Conservation (phyloP, 2,888 invertebrate species). For the Glyphotaelius pellucidus region DNA sequence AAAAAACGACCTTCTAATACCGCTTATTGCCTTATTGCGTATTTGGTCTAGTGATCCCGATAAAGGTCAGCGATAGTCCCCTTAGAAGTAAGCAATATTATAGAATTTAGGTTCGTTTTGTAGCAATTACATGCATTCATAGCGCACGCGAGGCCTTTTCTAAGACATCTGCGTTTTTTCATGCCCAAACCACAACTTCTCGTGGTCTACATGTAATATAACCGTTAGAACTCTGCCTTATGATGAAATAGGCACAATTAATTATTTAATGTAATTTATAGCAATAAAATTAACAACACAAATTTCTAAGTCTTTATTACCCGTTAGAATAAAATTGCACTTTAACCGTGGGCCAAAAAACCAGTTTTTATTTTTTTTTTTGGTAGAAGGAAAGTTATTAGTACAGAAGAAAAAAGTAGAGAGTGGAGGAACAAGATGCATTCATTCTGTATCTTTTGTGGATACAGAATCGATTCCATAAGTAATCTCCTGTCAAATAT, state of each 20-base stretch:
- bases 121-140: constrained; percentile 52
- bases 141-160: constrained; percentile 25
- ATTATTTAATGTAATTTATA: neutral
- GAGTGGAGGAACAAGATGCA: too few species aligned
- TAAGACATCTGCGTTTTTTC: neutral
- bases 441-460: too few species aligned
- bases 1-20: neutral
- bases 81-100: neutral
- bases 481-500: too few species aligned
- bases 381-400: too few species aligned
- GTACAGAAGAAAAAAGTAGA: too few species aligned
- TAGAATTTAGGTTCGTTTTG: constrained; percentile 37
- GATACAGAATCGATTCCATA: too few species aligned
- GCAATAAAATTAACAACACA: neutral
- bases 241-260: neutral
- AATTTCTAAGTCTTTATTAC: neutral
- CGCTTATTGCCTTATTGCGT: neutral
- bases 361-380: too few species aligned
- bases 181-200: neutral
- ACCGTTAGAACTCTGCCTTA: neutral
- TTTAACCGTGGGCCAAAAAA: too few species aligned
- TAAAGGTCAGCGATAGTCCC: constrained; percentile 11
- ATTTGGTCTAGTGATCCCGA: constrained; percentile 35
- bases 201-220: neutral
- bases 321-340: too few species aligned